Evolutionary conservation across 2,888 invertebrate genomes (phyloP), one percentile per base, ranked within the genome.

Genomic region (Synergus japonicus): DNA sequence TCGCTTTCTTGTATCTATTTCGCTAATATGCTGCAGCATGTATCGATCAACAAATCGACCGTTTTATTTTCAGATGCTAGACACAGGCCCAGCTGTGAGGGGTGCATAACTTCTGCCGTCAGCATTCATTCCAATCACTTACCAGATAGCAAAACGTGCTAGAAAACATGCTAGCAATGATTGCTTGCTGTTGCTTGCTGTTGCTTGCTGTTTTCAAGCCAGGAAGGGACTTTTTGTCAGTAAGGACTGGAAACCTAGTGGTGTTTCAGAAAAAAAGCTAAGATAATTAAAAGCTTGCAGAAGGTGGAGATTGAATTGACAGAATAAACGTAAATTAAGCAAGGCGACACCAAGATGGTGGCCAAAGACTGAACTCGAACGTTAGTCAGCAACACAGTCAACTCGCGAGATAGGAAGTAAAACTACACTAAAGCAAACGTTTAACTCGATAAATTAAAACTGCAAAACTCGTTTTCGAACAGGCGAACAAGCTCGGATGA

Each of bases 381-480:
- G 60, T 12, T 60, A 60, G n/a, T 18, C 2, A 37, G 69, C 49
- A 37, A 29, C 29, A 73, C 49, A 73, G 69, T 73, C 49, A 73
- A 73, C 69, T 73, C 46, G 54, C n/a, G 69, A 73, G 69, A 73
- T 73, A 49, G 69, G 69, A 73, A 73, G 69, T 73, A 73, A 73
- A 73, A 73, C 69, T 73, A 49, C 54, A 54, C 69, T 73, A 49
- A 73, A 37, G 37, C 69, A 73, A 73, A 73, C 73, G 73, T 54
- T 73, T 73, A 73, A 73, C 73, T 73, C 73, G 73, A 73, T 73
- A 73, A 73, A 73, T 73, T 73, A 73, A 73, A 73, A 73, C 73
- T 73, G 73, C 54, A 73, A 73, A 73, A 73, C 73, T 73, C 54
- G 73, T 73, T 73, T 73, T 37, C 73, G 73, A 73, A 73, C 73